Evolutionary conservation across 2,113 vertebrate species (phyloP).

Genomic region (Maccullochella peelii): DNA sequence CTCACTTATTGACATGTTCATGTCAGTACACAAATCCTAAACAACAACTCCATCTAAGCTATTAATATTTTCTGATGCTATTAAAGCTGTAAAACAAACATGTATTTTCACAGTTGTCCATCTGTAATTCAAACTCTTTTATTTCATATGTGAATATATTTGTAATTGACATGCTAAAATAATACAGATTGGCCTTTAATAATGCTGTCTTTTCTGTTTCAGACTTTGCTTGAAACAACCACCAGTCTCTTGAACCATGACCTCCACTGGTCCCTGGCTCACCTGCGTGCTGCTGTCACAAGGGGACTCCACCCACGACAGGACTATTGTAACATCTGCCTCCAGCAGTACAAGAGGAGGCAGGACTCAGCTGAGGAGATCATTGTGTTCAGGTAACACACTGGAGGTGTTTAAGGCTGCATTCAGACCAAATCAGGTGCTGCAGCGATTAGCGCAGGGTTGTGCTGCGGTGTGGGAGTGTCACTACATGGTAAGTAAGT

Average conservation of each 20-base stretch:
- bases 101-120: too few relatives aligned
- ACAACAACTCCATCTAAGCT: background rate
- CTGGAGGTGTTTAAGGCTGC: background rate
- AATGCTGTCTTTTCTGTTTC: slow-evolving; percentile 6
- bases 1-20: background rate
- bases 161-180: background rate
- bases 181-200: background rate
- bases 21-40: background rate
- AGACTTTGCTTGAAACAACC: slow-evolving; percentile 97
- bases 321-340: slow-evolving; percentile 94
- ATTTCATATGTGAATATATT: background rate
- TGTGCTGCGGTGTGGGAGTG: too few relatives aligned
- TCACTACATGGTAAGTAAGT: too few relatives aligned
- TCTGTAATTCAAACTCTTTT: too few relatives aligned
- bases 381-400: slow-evolving; percentile 92
- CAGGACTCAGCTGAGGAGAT: slow-evolving; percentile 93
- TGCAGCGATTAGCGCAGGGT: too few relatives aligned
- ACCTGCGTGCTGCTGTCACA: slow-evolving; percentile 91
- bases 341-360: slow-evolving; percentile 94
- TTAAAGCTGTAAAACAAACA: background rate
- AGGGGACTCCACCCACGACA: slow-evolving; percentile 94
- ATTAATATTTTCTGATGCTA: background rate
- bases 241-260: slow-evolving; percentile 95
- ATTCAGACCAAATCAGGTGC: too few relatives aligned
- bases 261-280: slow-evolving; percentile 97